Evolutionary conservation across 2,113 vertebrate species (phyloP).

Genomic region (Sphyrna mokarran): DNA sequence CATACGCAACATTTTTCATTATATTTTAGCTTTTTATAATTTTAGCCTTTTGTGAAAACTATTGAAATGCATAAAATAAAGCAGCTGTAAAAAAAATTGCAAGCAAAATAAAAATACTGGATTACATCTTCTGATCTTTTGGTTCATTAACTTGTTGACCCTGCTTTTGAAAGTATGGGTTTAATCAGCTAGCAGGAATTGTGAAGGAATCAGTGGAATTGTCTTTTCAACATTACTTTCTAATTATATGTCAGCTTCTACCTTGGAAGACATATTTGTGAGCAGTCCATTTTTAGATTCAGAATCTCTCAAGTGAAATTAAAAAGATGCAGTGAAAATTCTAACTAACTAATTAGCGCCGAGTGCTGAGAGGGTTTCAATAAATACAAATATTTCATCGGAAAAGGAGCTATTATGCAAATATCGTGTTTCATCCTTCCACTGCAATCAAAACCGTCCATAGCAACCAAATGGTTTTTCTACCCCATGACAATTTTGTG

Average conservation of each 20-base stretch:
- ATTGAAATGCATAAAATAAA: not conserved
- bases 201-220: not conserved
- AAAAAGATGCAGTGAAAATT: not conserved
- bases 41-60: not conserved
- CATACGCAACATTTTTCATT: not conserved
- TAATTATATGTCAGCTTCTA: not conserved
- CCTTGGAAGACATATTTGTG: no score
- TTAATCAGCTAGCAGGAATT: not conserved
- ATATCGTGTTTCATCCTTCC: not conserved
- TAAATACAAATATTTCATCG: not conserved
- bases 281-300: not conserved
- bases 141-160: not conserved
- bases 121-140: not conserved
- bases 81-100: not conserved
- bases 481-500: not conserved
- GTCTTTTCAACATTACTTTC: not conserved
- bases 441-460: not conserved
- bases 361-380: constrained; percentile 2
- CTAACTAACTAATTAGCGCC: not conserved
- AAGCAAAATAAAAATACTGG: not conserved
- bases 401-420: not conserved
- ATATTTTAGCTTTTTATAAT: not conserved
- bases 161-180: not conserved
- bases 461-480: not conserved
- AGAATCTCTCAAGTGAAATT: not conserved